phyloP scores from a whole-genome alignment of 1,140 invertebrate genomes.

The Goniozus legneri region DNA sequence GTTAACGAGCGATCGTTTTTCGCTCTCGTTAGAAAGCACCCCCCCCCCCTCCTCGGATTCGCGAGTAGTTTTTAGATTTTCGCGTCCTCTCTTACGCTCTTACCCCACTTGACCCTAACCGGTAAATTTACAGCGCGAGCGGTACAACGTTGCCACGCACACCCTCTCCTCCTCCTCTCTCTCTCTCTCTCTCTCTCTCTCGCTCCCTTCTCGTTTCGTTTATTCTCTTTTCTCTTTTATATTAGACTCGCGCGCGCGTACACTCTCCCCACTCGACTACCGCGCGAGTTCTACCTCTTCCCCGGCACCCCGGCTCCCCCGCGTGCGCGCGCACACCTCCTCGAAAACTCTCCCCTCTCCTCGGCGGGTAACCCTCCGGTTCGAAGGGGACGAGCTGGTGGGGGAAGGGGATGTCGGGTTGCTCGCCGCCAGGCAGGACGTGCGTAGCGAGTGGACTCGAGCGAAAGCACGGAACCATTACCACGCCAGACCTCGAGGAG shows the following conservation, averaged over 20 bases:
- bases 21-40: no score
- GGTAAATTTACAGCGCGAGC: slow-evolving; percentile 21
- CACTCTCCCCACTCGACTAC: no score
- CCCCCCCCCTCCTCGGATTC: not conserved
- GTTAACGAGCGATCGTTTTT: no score
- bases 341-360: no score
- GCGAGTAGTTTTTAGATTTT: slow-evolving; percentile 7
- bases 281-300: slow-evolving; percentile 10
- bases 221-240: no score
- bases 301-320: slow-evolving; percentile 11
- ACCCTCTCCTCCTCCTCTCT: slow-evolving; percentile 1
- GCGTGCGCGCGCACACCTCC: slow-evolving; percentile 19
- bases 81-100: slow-evolving; percentile 1
- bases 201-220: slow-evolving; percentile 14
- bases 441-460: slow-evolving; percentile 26
- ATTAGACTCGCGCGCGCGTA: no score
- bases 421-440: slow-evolving; percentile 22
- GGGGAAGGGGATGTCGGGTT: not conserved
- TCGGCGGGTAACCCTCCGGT: no score
- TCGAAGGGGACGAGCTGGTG: no score
- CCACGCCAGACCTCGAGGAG: slow-evolving; percentile 51
- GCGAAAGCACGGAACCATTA: slow-evolving; percentile 49
- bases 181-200: slow-evolving; percentile 13
- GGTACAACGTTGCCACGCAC: not conserved
- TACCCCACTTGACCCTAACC: slow-evolving; percentile 17